Evolutionary conservation across 2,113 vertebrate species (phyloP).

Genomic region (Dendrocopos noguchii): DNA sequence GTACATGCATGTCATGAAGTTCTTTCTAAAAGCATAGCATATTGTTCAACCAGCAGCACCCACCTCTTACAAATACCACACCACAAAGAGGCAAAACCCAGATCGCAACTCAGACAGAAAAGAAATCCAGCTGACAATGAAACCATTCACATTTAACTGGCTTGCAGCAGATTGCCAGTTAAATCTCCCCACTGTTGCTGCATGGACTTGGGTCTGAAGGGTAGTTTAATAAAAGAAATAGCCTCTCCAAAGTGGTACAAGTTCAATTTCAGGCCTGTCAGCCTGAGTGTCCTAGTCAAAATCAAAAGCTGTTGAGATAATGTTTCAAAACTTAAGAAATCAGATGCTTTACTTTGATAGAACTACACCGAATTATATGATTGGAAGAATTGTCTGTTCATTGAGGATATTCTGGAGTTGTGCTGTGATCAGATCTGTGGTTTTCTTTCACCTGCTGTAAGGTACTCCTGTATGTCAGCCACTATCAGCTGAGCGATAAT

Average conservation of each 20-base stretch:
- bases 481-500: not conserved
- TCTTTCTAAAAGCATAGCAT: not conserved
- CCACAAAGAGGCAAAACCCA: not conserved
- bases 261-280: slow-evolving; percentile 27
- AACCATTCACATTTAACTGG: not conserved
- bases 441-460: slow-evolving; percentile 7
- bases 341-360: not conserved
- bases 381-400: not conserved
- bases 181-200: not conserved
- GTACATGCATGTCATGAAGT: not conserved
- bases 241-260: not conserved
- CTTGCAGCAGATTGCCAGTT: not conserved
- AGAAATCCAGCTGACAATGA: not conserved
- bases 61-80: not conserved
- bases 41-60: not conserved
- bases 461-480: not conserved
- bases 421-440: not conserved
- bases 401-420: not conserved
- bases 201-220: not conserved
- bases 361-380: not conserved
- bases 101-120: not conserved
- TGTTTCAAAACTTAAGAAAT: not conserved
- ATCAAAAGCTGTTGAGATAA: slow-evolving; percentile 2
- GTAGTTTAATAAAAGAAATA: slow-evolving; percentile 23
- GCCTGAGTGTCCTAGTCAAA: not conserved